Percentiles rank a stretch among this genome's conserved stretches.
Conservation (phyloP, 1,140 invertebrate species). For the Drosophila biarmipes region DNA sequence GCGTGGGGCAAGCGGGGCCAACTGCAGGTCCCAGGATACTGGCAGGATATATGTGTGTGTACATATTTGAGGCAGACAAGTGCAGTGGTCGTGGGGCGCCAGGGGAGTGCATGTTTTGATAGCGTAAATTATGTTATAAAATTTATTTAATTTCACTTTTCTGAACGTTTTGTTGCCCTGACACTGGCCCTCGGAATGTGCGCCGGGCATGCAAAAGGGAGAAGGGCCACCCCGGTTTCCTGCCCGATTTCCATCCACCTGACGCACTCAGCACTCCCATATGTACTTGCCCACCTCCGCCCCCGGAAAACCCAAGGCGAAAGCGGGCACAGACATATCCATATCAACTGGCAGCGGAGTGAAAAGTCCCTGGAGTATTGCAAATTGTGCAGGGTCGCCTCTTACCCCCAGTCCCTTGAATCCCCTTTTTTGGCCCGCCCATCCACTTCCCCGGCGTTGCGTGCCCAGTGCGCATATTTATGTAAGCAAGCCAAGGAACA, state of each 20-base stretch:
- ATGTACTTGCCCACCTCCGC: constrained; percentile 21
- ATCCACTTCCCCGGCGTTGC: constrained; percentile 41
- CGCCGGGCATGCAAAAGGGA: constrained; percentile 49
- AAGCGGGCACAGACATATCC: constrained; percentile 25
- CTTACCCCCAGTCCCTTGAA: constrained; percentile 5
- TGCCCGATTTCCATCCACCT: constrained; percentile 21
- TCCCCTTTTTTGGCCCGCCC: constrained; percentile 5
- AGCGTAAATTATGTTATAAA: constrained; percentile 83
- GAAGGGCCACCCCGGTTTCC: background rate
- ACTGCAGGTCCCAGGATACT: constrained; percentile 37
- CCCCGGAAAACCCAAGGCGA: background rate
- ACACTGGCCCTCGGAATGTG: constrained; percentile 52
- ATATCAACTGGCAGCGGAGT: constrained; percentile 58
- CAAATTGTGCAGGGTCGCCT: constrained; percentile 63
- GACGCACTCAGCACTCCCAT: constrained; percentile 34
- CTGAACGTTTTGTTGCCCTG: constrained; percentile 73
- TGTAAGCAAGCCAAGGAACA: constrained; percentile 60
- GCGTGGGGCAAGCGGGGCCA: background rate
- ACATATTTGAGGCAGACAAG: constrained; percentile 21
- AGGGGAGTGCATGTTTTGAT: constrained; percentile 74
- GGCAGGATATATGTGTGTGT: background rate
- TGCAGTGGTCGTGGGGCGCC: constrained; percentile 13
- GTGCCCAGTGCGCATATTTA: constrained; percentile 70
- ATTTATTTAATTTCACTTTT: constrained; percentile 83
- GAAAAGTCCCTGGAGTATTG: constrained; percentile 66